Evolutionary conservation across 2,797 vertebrate genomes (phyloP), one percentile per base, ranked within the genome.

Genomic region (Astyanax mexicanus): DNA sequence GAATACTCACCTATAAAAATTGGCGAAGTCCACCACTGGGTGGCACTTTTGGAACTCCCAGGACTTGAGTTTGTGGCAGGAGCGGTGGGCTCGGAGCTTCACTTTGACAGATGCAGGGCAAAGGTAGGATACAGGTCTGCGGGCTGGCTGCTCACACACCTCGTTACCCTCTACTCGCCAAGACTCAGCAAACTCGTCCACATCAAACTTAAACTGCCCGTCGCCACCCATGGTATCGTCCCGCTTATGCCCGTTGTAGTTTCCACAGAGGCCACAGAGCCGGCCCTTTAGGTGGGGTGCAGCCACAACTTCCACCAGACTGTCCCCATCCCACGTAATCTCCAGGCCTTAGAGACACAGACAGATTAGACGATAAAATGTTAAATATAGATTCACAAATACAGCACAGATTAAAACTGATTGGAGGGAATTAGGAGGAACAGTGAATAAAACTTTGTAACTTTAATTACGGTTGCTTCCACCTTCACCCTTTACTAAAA

Each of bases 241-340:
- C 1, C 96, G 94, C 45, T 95, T 97, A 85, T 99, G 97, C 7
- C 97, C 96, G 0, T 99, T 99, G 87, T 99, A 99, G 91, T 99
- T 99, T 49, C 98, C 98, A 49, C 98, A 99, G 0, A 99, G 93
- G 42, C 98, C 98, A 21, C 98, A 99, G 54, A 99, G 95, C 54
- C 91, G 96, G 58, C 95, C 96, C 1, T 95, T 96, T 74, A 99
- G 92, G 74, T 97, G 95, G 0, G 97, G 96, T 0, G 96, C 96
- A 0, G 98, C 98, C 70, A 95, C 96, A 4, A 99, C 95, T 89
- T 99, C 98, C 42, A 99, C 97, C 81, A 99, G 97, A 85, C 98
- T 99, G 93, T 99, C 97, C 27, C 98, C 98, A 55, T 99, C 98
- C 98, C 98, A 99, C 0, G 98, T 98, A 89, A 99, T 97, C 93